phyloP scores from a whole-genome alignment of 37 sponge, comb jelly and placozoan species.

The Cliona cf. orientalis region DNA sequence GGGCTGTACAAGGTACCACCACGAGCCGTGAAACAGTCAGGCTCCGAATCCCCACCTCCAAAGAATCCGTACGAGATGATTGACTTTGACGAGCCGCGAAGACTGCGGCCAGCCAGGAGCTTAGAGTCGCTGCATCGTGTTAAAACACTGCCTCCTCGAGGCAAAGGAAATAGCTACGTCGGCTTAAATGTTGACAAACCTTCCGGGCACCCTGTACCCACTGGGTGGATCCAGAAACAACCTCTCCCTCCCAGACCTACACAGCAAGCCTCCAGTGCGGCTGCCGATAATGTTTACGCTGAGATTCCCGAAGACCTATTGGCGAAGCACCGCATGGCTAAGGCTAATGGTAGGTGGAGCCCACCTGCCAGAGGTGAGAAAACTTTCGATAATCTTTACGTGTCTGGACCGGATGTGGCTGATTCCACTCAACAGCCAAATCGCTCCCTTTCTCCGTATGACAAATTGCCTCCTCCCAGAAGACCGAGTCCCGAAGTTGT shows the following conservation, averaged over 20 bases:
- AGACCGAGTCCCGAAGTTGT: background rate
- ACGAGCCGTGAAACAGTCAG: background rate
- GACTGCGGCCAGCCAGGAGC: slow-evolving; percentile 12
- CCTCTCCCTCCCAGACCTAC: slow-evolving; percentile 4
- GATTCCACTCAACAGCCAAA: too few relatives aligned
- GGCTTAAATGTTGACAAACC: background rate
- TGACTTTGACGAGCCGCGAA: background rate
- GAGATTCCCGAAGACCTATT: slow-evolving; percentile 18
- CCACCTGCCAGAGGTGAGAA: background rate
- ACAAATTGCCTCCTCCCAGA: background rate
- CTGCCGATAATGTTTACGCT: slow-evolving; percentile 12
- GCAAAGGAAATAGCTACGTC: too few relatives aligned
- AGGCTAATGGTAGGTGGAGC: background rate
- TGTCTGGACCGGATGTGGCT: too few relatives aligned
- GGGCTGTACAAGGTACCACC: background rate
- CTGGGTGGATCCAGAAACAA: background rate
- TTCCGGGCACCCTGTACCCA: background rate
- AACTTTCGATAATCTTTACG: background rate
- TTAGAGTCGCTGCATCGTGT: slow-evolving; percentile 10
- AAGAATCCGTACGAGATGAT: background rate
- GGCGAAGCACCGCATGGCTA: background rate
- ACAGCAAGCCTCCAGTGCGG: background rate
- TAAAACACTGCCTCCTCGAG: too few relatives aligned
- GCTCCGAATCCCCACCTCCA: background rate
- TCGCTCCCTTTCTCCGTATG: too few relatives aligned